These are phyloP conservation scores for Microhierax caerulescens DNA, from an alignment of 2,797 vertebrate genomes.

Conservation along the genomic window DNA sequence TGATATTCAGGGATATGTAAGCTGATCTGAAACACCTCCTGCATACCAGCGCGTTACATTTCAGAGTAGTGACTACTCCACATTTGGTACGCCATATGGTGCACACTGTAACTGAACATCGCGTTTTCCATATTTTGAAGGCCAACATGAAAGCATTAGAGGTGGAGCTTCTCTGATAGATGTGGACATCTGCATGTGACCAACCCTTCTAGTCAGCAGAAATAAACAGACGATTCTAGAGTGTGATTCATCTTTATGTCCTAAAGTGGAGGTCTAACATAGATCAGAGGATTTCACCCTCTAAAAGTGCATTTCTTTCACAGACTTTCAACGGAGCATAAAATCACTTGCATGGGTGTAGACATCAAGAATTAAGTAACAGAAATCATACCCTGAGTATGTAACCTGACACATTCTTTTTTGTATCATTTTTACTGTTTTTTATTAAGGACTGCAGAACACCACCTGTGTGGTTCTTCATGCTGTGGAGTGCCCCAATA, in stretches of 20 bases:
- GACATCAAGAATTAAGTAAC: background rate
- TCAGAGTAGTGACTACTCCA: background rate
- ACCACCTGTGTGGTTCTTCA: background rate
- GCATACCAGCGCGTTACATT: background rate
- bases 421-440: background rate
- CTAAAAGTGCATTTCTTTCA: background rate
- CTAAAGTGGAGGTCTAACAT: background rate
- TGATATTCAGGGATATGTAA: background rate
- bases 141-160: background rate
- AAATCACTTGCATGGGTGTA: background rate
- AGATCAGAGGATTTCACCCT: background rate
- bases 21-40: background rate
- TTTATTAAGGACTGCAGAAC: background rate
- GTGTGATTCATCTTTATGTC: background rate
- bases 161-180: background rate
- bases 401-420: background rate
- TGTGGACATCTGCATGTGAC: background rate
- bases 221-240: background rate
- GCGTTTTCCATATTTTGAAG: background rate
- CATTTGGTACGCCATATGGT: background rate
- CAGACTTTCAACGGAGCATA: fast-evolving
- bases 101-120: background rate
- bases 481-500: background rate
- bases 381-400: background rate
- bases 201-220: background rate